Evolutionary conservation across 2,888 invertebrate genomes (phyloP).

Genomic region (Drosophila austrosaltans): DNA sequence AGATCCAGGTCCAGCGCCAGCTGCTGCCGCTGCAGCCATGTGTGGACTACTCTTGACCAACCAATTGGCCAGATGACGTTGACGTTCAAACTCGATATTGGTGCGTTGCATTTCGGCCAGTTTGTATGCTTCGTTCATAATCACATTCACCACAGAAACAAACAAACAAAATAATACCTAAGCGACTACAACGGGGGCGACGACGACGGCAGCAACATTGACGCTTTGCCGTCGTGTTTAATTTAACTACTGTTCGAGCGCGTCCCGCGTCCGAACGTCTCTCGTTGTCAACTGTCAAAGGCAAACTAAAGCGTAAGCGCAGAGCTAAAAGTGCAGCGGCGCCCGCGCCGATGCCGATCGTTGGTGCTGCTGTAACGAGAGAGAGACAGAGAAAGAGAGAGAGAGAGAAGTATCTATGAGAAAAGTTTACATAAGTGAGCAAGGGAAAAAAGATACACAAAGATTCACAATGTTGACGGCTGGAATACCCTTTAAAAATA

Average conservation of each 20-base stretch:
- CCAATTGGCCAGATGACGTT: slow-evolving; percentile 84
- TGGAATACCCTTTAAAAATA: not conserved
- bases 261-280: slow-evolving; percentile 50
- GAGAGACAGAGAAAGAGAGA: slow-evolving; percentile 22
- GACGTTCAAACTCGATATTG: slow-evolving; percentile 84
- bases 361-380: slow-evolving; percentile 58
- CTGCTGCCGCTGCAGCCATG: slow-evolving; percentile 81
- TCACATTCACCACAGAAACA: slow-evolving; percentile 23
- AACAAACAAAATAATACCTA: slow-evolving; percentile 29
- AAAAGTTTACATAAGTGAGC: slow-evolving; percentile 67
- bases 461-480: not conserved
- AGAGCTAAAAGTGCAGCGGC: slow-evolving; percentile 65
- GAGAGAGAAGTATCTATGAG: slow-evolving; percentile 38
- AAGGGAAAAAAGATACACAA: not conserved
- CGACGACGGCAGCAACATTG: slow-evolving; percentile 54
- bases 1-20: slow-evolving; percentile 45
- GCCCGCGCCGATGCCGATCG: slow-evolving; percentile 44
- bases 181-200: slow-evolving; percentile 41
- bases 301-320: slow-evolving; percentile 55
- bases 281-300: slow-evolving; percentile 68
- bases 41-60: slow-evolving; percentile 83
- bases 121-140: slow-evolving; percentile 81
- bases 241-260: slow-evolving; percentile 55
- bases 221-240: slow-evolving; percentile 66
- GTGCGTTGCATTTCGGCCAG: slow-evolving; percentile 83